Conservation (phyloP, 2,113 vertebrate genomes). For the Synchiropus splendidus region DNA sequence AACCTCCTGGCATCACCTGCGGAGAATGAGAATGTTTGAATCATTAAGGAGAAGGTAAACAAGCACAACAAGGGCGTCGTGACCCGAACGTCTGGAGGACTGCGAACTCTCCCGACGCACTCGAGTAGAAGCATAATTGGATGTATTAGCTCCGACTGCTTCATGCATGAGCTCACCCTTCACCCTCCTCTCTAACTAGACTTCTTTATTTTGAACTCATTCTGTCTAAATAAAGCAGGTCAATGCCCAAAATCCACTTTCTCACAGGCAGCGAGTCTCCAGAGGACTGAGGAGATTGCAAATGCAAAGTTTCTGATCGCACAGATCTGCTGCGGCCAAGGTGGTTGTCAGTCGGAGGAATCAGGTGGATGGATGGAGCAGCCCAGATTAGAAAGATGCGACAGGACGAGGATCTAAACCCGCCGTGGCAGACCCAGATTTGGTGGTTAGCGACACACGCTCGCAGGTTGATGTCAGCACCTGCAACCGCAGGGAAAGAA, state of each 20-base stretch:
- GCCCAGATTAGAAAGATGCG: too few species aligned
- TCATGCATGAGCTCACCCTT: slow-evolving; percentile 1
- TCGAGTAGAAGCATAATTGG: slow-evolving; percentile 9
- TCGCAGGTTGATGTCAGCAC: too few species aligned
- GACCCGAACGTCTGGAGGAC: too few species aligned
- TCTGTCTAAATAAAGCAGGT: slow-evolving; percentile 65
- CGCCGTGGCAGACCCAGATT: too few species aligned
- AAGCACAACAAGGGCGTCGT: neutral
- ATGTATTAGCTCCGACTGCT: slow-evolving; percentile 3
- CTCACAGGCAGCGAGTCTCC: slow-evolving; percentile 25
- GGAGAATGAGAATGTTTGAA: slow-evolving; percentile 18
- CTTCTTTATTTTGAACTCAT: slow-evolving; percentile 56
- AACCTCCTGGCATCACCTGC: slow-evolving; percentile 42
- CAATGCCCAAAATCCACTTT: slow-evolving; percentile 39
- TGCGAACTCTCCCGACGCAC: neutral
- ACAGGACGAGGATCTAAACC: too few species aligned
- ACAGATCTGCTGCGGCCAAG: slow-evolving; percentile 6
- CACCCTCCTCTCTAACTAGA: slow-evolving; percentile 18
- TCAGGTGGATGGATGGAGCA: too few species aligned
- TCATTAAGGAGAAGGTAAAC: slow-evolving; percentile 2
- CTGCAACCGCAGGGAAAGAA: too few species aligned
- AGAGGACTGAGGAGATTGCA: slow-evolving; percentile 11
- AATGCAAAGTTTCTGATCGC: slow-evolving; percentile 28
- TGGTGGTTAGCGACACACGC: too few species aligned
- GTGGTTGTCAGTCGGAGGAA: too few species aligned